Percentiles rank a stretch among this genome's conserved stretches.
These are phyloP conservation scores for Rhynchotus rufescens DNA, from an alignment of 2,797 vertebrate genomes.

Conservation along the genomic window DNA sequence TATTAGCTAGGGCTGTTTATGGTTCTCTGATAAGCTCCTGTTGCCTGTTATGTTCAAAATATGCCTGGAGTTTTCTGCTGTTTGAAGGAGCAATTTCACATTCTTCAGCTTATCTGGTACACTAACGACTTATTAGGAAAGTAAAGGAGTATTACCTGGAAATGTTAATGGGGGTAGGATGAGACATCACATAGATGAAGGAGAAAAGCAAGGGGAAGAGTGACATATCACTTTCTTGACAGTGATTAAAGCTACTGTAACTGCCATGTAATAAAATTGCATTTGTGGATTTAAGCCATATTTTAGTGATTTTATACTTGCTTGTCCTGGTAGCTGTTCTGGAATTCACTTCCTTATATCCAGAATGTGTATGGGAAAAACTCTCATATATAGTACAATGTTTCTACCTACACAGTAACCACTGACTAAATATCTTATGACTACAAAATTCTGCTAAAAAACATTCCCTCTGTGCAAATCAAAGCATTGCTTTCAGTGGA, in stretches of 20 bases:
- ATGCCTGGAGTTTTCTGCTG: not conserved
- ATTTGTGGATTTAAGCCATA: not conserved
- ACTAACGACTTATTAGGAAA: not conserved
- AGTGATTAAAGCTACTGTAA: not conserved
- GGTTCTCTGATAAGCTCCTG: not conserved
- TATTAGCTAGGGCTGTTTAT: not conserved
- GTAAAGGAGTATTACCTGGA: not conserved
- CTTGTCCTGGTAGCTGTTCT: not conserved
- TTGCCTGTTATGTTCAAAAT: not conserved
- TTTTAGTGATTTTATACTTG: not conserved
- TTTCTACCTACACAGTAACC: not conserved
- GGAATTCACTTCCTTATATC: not conserved
- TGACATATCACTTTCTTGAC: not conserved
- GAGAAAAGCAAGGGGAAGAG: accelerated
- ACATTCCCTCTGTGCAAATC: not conserved
- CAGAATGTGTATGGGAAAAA: not conserved
- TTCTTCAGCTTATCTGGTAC: not conserved
- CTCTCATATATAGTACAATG: not conserved
- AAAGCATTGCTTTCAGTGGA: not conserved
- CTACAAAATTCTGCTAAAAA: not conserved
- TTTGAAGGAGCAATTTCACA: not conserved
- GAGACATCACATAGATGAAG: not conserved
- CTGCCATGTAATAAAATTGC: not conserved
- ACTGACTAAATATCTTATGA: not conserved
- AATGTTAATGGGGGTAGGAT: not conserved